phyloP scores from a whole-genome alignment of 2,113 vertebrate species.

The Zosterops borbonicus region DNA sequence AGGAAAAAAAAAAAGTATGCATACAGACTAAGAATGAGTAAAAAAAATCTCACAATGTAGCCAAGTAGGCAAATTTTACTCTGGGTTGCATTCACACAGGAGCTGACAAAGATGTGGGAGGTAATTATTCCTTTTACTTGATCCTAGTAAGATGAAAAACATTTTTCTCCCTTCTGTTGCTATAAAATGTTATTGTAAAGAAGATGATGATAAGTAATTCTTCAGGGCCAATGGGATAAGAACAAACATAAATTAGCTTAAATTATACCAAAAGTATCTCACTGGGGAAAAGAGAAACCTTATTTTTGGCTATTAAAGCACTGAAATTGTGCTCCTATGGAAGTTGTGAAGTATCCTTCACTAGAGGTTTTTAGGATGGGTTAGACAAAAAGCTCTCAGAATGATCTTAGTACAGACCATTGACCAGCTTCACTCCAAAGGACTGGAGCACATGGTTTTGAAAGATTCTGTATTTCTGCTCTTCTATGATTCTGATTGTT shows the following conservation, averaged over 20 bases:
- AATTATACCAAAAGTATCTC: neutral
- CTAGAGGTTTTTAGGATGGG: neutral
- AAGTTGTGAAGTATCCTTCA: neutral
- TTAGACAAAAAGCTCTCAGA: neutral
- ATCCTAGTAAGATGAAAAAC: neutral
- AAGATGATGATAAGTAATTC: neutral
- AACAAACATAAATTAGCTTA: neutral
- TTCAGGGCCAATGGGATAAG: neutral
- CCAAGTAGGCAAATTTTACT: neutral
- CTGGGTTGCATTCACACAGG: neutral
- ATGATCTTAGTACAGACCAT: neutral
- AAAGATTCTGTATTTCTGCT: neutral
- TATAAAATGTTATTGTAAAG: neutral
- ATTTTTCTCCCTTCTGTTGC: neutral
- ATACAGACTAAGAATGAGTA: neutral
- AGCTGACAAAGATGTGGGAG: neutral
- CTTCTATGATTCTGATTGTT: neutral
- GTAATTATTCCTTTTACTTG: conserved; percentile 11
- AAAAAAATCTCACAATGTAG: neutral
- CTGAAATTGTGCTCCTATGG: neutral
- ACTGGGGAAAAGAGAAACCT: neutral
- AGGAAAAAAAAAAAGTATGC: neutral
- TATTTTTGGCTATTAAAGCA: neutral
- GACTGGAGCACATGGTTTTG: neutral
- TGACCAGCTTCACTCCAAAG: neutral